A percentile compares a stretch with the other conserved stretches of the same genome.
Conservation (phyloP, 2,888 invertebrate genomes). For the Luperina testacea region DNA sequence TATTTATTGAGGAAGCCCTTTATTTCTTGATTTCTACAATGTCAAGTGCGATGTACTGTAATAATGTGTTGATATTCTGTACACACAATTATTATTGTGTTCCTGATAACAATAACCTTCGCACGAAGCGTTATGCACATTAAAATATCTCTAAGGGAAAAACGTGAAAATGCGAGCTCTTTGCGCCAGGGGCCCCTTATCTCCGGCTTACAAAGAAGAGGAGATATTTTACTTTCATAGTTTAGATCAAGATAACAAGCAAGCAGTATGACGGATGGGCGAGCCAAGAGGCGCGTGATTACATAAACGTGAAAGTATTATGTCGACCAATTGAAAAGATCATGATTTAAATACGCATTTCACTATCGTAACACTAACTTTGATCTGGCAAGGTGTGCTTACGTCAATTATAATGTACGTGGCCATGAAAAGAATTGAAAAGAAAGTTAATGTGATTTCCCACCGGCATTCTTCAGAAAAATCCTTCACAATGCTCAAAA, state of each 20-base stretch:
- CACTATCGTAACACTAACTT: constrained; percentile 65
- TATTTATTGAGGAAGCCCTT: constrained; percentile 77
- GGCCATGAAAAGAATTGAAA: constrained; percentile 54
- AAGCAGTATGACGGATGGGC: constrained; percentile 83
- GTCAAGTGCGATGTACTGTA: constrained; percentile 60
- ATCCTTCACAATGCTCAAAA: constrained; percentile 22
- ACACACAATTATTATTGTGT: constrained; percentile 53
- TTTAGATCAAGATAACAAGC: constrained; percentile 82
- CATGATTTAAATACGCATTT: constrained; percentile 74
- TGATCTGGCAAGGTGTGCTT: constrained; percentile 68
- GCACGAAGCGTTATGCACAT: constrained; percentile 48
- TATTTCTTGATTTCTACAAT: constrained; percentile 68
- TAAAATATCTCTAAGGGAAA: constrained; percentile 63
- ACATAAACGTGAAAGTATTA: constrained; percentile 86
- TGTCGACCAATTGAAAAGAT: constrained; percentile 82
- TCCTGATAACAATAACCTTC: constrained; percentile 49
- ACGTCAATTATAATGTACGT: constrained; percentile 57
- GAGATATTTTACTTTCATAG: constrained; percentile 82
- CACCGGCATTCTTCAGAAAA: constrained; percentile 18
- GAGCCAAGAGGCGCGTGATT: constrained; percentile 82
- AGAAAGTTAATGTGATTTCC: constrained; percentile 33
- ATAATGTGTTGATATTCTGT: constrained; percentile 42
- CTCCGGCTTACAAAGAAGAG: constrained; percentile 77
- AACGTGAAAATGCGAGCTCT: constrained; percentile 61
- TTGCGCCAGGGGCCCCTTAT: constrained; percentile 70